Evolutionary conservation across 2,113 vertebrate genomes (phyloP).

Genomic region (Hylia prasina): DNA sequence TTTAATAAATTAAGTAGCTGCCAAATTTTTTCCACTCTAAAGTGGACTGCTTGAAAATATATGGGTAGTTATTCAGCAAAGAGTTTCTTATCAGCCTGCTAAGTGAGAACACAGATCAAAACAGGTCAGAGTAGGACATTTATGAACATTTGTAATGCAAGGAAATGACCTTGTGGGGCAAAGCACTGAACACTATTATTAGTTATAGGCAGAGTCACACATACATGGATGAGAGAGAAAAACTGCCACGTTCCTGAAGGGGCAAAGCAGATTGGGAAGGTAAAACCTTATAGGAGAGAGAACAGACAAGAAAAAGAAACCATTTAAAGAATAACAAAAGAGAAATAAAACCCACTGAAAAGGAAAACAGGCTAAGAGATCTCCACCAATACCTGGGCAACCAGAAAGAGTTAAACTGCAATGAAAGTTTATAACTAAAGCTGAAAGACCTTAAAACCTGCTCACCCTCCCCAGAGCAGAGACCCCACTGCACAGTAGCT

Average conservation of each 20-base stretch:
- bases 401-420: not conserved
- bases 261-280: not conserved
- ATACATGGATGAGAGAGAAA: not conserved
- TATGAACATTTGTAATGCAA: not conserved
- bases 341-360: not conserved
- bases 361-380: not conserved
- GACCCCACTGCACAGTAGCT: no score
- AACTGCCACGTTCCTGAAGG: not conserved
- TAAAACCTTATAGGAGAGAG: not conserved
- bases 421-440: not conserved
- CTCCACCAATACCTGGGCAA: not conserved
- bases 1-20: not conserved
- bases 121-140: not conserved
- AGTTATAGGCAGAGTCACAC: not conserved
- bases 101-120: not conserved
- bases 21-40: not conserved
- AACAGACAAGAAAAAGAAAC: not conserved
- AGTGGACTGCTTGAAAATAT: not conserved
- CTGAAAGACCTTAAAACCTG: not conserved
- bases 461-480: not conserved
- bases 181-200: not conserved
- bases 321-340: not conserved
- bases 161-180: not conserved
- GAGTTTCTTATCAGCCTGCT: not conserved
- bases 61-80: conserved; percentile 21